Base-by-base conservation (phyloP, 1,140 invertebrate species). In the Drosophila suzukii region DNA sequence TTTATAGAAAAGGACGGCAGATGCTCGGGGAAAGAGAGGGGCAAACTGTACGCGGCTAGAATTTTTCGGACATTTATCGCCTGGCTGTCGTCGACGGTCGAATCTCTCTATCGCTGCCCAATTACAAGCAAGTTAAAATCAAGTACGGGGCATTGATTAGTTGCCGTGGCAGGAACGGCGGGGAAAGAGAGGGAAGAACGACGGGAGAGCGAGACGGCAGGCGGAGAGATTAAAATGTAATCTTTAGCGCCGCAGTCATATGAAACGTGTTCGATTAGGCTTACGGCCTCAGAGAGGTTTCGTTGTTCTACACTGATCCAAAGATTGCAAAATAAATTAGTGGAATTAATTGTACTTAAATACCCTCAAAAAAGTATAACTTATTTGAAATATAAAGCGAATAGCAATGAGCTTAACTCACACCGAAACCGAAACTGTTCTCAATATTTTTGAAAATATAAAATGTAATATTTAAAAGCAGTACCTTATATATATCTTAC, bases 101-200 rank as follows among this genome's bases (percentile, higher is more conserved):
- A 56, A 75, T 73, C 80, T 65, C 74, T 83, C 59, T 67, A 81
- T 71, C 82, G 82, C 53, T 75, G 83, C 83, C 82, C 82, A 86
- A 88, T 86, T 86, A 86, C 82, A 88, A 86, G 75, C 83, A 88
- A 86, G 82, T 88, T 88, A 86, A 86, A 88, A 88, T 88, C 83
- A 86, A 86, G 83, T 88, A 82, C 78, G 79, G 81, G 78, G 65
- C 82, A 86, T 86, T 86, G 82, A 86, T 86, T 86, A 86, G 82
- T 75, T 81, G 78, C 78, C 61, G 43, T 36, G 15, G 54, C 72
- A 47, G 54, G 39, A 8, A 24, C 8, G 24, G 12, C 13, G 30
- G 39, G 30, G 50, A 41, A 34, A 8, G 17, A 65, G 4, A 24
- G 46, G 17, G 17, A 30, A 2, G 13, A 27, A 20, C 15, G 10